phyloP scores from a whole-genome alignment of 2,113 vertebrate genomes.

The Illadopsis cleaveri region DNA sequence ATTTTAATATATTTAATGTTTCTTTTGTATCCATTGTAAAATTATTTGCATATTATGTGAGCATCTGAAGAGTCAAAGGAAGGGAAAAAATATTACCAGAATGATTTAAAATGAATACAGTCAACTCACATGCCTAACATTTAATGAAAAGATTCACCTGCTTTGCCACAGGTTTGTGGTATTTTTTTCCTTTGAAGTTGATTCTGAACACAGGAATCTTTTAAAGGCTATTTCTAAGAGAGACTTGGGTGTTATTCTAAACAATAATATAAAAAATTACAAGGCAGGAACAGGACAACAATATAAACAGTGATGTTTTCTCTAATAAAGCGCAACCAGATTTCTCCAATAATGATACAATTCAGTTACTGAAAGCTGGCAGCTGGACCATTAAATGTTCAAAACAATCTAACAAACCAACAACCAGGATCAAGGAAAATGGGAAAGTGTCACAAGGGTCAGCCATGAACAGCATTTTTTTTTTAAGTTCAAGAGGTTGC shows the following conservation, averaged over 20 bases:
- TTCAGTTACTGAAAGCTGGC: conserved; percentile 50
- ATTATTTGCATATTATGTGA: conserved; percentile 75
- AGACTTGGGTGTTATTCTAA: conserved; percentile 63
- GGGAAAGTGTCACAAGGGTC: conserved; percentile 61
- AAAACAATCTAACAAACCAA: conserved; percentile 58
- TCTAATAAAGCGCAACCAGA: conserved; percentile 64
- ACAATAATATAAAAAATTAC: conserved; percentile 64
- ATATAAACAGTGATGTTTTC: conserved; percentile 54
- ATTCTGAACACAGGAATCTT: conserved; percentile 61
- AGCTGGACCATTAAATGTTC: conserved; percentile 66
- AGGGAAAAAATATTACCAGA: conserved; percentile 69
- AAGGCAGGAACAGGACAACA: conserved; percentile 61
- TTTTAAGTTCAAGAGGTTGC: conserved; percentile 90
- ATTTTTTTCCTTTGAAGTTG: conserved; percentile 56
- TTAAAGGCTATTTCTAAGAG: conserved; percentile 62
- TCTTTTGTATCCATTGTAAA: conserved; percentile 73
- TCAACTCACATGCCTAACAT: conserved; percentile 67
- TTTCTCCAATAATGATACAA: conserved; percentile 63
- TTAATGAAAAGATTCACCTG: conserved; percentile 69
- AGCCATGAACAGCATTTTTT: conserved; percentile 51
- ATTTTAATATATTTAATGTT: conserved; percentile 82
- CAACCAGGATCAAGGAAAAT: conserved; percentile 70
- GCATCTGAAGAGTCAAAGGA: conserved; percentile 68
- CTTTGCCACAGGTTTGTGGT: conserved; percentile 22
- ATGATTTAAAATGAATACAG: conserved; percentile 71